Evolutionary conservation across 2,113 vertebrate species (phyloP).

Genomic region (Crotalus helleri): DNA sequence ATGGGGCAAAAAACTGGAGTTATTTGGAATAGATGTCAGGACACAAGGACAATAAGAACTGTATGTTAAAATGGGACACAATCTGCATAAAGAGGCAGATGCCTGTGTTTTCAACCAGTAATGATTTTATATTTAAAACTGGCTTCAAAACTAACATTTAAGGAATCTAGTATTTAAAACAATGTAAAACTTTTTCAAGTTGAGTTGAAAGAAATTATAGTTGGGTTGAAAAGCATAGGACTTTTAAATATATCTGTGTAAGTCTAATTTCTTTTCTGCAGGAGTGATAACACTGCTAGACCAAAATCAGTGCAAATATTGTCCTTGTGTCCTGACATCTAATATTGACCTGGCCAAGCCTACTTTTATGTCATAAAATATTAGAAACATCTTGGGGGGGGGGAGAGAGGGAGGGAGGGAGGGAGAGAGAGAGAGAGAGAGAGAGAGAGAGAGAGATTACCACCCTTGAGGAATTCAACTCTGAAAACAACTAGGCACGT

Average conservation of each 20-base stretch:
- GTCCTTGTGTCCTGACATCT: not conserved
- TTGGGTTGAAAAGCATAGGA: not conserved
- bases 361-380: not conserved
- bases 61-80: not conserved
- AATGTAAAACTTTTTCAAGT: not conserved
- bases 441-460: not conserved
- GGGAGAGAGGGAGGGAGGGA: fast-evolving
- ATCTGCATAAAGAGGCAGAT: not conserved
- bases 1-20: not conserved
- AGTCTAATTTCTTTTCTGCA: not conserved
- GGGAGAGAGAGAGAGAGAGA: no score
- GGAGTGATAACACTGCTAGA: not conserved
- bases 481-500: not conserved
- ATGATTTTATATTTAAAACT: not conserved
- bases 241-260: not conserved
- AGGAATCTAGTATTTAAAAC: not conserved
- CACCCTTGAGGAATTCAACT: not conserved
- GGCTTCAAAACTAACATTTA: not conserved
- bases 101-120: not conserved
- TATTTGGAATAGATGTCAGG: not conserved
- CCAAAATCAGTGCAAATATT: not conserved
- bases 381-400: not conserved
- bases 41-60: not conserved
- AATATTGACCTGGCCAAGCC: not conserved
- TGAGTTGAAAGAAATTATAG: not conserved